Conservation (phyloP, 2,113 vertebrate genomes). For the Brachypteracias leptosomus region DNA sequence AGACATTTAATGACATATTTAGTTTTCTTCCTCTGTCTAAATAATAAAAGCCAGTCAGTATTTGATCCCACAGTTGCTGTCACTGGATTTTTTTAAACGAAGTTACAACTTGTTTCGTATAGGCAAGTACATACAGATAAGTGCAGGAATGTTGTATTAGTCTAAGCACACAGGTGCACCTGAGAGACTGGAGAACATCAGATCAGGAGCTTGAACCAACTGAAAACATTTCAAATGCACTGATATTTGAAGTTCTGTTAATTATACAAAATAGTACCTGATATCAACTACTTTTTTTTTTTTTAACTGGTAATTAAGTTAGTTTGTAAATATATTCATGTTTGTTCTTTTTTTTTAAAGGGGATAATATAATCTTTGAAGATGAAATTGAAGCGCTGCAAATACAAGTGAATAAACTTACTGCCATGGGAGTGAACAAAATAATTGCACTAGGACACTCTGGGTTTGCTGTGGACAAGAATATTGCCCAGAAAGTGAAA, state of each 20-base stretch:
- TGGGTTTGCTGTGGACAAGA: slow-evolving; percentile 83
- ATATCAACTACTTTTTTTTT: neutral
- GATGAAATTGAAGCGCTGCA: slow-evolving; percentile 86
- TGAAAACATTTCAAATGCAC: neutral
- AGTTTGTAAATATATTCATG: neutral
- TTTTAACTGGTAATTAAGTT: neutral
- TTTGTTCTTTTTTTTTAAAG: slow-evolving; percentile 52
- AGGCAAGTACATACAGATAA: neutral
- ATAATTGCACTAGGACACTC: slow-evolving; percentile 95
- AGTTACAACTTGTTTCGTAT: neutral
- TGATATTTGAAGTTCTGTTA: neutral
- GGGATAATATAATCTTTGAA: slow-evolving; percentile 80
- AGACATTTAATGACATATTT: neutral
- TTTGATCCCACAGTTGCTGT: neutral
- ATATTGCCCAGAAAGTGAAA: slow-evolving; percentile 84
- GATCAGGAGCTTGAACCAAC: neutral
- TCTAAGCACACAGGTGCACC: neutral
- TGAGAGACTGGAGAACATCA: neutral
- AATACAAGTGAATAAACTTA: slow-evolving; percentile 82
- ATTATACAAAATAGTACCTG: neutral
- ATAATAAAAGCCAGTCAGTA: neutral
- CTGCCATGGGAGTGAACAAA: slow-evolving; percentile 82
- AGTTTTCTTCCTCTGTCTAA: neutral
- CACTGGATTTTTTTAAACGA: neutral
- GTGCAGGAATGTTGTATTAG: neutral